phyloP scores from a whole-genome alignment of 2,113 vertebrate genomes.

The Cromileptes altivelis region DNA sequence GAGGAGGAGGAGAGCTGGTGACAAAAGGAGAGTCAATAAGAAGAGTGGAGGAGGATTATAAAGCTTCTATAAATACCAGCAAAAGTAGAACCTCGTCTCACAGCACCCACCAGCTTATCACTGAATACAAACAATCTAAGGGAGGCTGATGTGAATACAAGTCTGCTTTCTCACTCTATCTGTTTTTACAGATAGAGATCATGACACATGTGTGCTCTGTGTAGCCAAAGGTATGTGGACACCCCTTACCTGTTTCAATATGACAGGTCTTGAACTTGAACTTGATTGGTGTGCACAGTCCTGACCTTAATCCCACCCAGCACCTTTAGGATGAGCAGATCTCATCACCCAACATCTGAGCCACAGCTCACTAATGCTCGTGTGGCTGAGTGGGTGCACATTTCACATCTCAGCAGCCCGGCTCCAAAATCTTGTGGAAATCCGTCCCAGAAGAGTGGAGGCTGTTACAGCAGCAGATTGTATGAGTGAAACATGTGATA shows the following conservation, averaged over 20 bases:
- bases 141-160: constrained; percentile 2
- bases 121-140: constrained; percentile 35
- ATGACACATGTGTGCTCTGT: neutral
- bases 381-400: neutral
- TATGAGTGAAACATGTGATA: neutral
- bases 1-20: constrained; percentile 28
- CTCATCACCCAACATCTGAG: neutral
- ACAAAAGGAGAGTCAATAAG: constrained; percentile 39
- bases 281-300: too few relatives aligned
- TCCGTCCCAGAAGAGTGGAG: neutral
- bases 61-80: constrained; percentile 71
- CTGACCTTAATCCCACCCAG: neutral
- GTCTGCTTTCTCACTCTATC: neutral
- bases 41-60: constrained; percentile 65
- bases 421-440: too few relatives aligned
- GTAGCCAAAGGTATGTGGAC: neutral
- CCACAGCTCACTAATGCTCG: neutral
- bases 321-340: neutral
- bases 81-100: constrained; percentile 42
- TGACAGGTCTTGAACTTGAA: too few relatives aligned
- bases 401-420: neutral
- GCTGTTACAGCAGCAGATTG: neutral
- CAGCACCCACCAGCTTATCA: constrained; percentile 49
- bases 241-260: neutral
- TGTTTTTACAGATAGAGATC: constrained; percentile 2